Percentiles rank a stretch among this genome's conserved stretches.
These are phyloP conservation scores for Mamestra brassicae DNA, from an alignment of 2,888 invertebrate species.

Conservation along the genomic window DNA sequence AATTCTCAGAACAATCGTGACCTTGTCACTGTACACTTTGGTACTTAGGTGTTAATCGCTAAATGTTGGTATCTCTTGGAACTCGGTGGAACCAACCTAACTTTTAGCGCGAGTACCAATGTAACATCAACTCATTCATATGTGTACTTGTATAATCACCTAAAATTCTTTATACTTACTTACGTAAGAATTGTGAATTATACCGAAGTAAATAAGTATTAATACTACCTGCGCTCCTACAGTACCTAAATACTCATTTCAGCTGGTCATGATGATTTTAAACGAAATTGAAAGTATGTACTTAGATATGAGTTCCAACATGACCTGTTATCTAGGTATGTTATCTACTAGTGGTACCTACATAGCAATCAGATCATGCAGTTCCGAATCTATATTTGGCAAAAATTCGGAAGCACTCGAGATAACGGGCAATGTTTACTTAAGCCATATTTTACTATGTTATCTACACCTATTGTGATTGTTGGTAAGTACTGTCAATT, in stretches of 20 bases:
- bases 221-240: neutral
- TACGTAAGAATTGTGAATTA: neutral
- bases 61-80: neutral
- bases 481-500: neutral
- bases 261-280: neutral
- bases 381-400: neutral
- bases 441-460: neutral
- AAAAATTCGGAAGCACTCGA: neutral
- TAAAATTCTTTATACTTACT: neutral
- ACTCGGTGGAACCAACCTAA: neutral
- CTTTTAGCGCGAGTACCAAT: neutral
- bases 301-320: neutral
- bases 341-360: constrained; percentile 1
- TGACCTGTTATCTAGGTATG: neutral
- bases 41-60: neutral
- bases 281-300: neutral
- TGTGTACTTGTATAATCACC: neutral
- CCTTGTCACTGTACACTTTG: neutral
- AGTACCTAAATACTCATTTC: neutral
- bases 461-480: neutral
- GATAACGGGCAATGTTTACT: neutral
- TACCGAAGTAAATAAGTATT: no score
- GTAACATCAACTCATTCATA: neutral
- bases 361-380: neutral
- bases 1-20: neutral